Evolutionary conservation across 2,113 vertebrate species (phyloP).

Genomic region (Thalassarche chlororhynchos): DNA sequence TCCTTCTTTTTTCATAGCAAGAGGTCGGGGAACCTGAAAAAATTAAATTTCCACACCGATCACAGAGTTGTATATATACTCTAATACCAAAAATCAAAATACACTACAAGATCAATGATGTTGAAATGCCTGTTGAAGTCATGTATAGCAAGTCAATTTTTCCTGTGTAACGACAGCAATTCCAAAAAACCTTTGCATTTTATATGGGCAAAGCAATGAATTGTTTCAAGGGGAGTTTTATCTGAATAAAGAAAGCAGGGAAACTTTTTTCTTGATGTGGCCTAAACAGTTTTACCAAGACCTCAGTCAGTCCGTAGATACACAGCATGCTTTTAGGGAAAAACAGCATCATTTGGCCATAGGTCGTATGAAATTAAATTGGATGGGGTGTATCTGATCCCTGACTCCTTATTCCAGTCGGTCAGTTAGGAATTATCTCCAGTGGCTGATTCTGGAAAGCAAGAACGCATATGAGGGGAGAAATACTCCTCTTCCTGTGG

Average conservation of each 20-base stretch:
- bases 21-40: conserved; percentile 92
- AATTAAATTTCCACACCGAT: neutral
- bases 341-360: neutral
- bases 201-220: neutral
- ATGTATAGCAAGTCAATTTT: neutral
- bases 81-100: neutral
- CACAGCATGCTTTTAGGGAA: neutral
- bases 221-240: neutral
- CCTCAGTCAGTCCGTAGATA: neutral
- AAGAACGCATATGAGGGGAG: neutral
- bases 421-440: neutral
- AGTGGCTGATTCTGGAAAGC: neutral
- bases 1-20: conserved; percentile 99
- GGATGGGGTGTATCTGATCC: neutral
- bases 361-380: neutral
- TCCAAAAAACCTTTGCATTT: neutral
- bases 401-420: neutral
- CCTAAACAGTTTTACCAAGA: neutral
- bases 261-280: neutral
- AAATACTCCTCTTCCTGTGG: neutral
- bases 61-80: neutral
- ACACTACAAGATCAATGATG: neutral
- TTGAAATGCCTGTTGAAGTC: neutral
- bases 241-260: neutral
- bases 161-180: neutral